Percentiles rank a stretch among this genome's conserved stretches.
phyloP scores from a whole-genome alignment of 2,888 invertebrate genomes.

The Stenoptilia bipunctidactyla region DNA sequence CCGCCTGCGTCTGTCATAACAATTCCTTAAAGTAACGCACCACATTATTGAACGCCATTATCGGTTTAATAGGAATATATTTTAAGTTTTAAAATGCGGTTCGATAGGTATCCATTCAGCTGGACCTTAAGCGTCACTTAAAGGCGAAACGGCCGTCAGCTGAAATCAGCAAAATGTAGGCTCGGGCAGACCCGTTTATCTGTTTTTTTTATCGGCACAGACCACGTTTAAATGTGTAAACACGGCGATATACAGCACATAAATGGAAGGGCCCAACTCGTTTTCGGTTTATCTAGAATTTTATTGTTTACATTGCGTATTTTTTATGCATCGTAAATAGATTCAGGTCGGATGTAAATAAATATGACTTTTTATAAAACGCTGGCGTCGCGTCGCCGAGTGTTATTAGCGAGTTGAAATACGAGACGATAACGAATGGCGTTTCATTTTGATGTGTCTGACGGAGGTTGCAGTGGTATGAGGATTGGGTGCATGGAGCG shows the following conservation, averaged over 20 bases:
- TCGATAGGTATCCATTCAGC: slow-evolving; percentile 16
- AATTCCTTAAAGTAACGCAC: slow-evolving; percentile 9
- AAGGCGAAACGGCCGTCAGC: slow-evolving; percentile 23
- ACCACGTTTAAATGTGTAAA: slow-evolving; percentile 33
- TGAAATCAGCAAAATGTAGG: slow-evolving; percentile 33
- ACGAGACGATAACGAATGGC: background rate
- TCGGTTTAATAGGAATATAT: slow-evolving; percentile 31
- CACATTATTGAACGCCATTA: slow-evolving; percentile 37
- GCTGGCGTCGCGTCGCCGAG: too few relatives aligned
- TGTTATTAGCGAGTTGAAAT: too few relatives aligned
- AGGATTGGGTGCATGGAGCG: too few relatives aligned
- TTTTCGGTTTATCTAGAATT: slow-evolving; percentile 36
- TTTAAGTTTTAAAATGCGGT: slow-evolving; percentile 32
- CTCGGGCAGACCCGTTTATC: slow-evolving; percentile 43
- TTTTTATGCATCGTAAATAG: slow-evolving; percentile 11
- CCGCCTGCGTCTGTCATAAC: too few relatives aligned
- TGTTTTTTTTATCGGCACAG: slow-evolving; percentile 42
- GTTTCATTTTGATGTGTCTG: slow-evolving; percentile 2
- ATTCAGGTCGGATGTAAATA: too few relatives aligned
- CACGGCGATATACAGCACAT: slow-evolving; percentile 23
- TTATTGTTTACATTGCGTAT: slow-evolving; percentile 25
- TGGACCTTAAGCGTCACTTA: slow-evolving; percentile 12
- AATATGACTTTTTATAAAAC: too few relatives aligned
- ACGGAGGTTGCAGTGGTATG: slow-evolving; percentile 1
- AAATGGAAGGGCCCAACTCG: slow-evolving; percentile 29